Percentiles rank a stretch among this genome's conserved stretches.
phyloP scores from a whole-genome alignment of 2,797 vertebrate genomes.

The Phoebastria nigripes region DNA sequence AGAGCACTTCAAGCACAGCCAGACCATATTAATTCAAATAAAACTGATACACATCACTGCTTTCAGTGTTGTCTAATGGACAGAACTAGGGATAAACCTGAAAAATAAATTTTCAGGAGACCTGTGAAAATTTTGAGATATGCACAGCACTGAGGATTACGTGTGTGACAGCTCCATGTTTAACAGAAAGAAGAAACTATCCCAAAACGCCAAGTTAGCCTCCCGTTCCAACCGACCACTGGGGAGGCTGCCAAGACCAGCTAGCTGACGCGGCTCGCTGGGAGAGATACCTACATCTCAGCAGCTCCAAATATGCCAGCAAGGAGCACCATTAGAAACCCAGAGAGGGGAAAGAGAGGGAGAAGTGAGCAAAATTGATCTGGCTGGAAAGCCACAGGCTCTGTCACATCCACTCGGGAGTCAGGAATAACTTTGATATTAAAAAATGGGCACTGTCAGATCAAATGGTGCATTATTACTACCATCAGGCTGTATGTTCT shows the following conservation, averaged over 20 bases:
- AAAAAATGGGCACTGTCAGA: not conserved
- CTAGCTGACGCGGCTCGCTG: fast-evolving
- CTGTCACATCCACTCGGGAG: not conserved
- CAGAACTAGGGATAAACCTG: not conserved
- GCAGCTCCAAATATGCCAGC: not conserved
- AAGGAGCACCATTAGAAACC: not conserved
- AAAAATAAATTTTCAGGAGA: not conserved
- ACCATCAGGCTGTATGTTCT: not conserved
- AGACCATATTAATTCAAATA: not conserved
- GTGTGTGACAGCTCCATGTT: fast-evolving
- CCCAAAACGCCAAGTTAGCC: not conserved
- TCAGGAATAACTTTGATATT: not conserved
- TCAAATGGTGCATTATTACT: not conserved
- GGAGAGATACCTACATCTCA: not conserved
- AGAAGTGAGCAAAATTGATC: not conserved
- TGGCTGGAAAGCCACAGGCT: not conserved
- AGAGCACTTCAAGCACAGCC: not conserved
- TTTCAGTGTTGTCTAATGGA: not conserved
- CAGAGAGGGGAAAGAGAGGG: not conserved
- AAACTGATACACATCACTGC: not conserved
- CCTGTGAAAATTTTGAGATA: not conserved
- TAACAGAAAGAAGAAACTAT: not conserved
- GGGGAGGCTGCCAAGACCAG: not conserved
- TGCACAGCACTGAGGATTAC: not conserved
- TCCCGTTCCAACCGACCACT: not conserved